These are phyloP conservation scores for Thripadectes ignobilis DNA, from an alignment of 2,797 vertebrate species.

Conservation along the genomic window DNA sequence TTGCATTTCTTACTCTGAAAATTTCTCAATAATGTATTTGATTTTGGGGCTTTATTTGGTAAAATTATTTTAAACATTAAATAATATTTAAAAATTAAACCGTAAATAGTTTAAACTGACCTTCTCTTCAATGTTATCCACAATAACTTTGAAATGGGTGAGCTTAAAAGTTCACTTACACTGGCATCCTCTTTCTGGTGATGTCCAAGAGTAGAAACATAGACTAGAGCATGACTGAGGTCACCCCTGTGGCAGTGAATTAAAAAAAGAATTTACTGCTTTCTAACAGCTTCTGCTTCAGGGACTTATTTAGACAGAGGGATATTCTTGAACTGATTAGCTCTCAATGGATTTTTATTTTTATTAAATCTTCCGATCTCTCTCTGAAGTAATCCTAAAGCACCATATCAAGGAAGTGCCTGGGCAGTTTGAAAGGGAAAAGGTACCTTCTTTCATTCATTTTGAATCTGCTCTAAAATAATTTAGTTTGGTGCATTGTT, in stretches of 20 bases:
- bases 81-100: not conserved
- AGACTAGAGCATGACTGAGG: not conserved
- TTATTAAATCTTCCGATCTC: not conserved
- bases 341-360: not conserved
- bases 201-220: not conserved
- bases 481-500: not conserved
- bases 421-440: not conserved
- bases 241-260: not conserved
- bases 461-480: not conserved
- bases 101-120: not conserved
- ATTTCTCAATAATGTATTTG: not conserved
- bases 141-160: not conserved
- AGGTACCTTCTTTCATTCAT: not conserved
- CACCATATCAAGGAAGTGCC: not conserved
- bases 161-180: not conserved
- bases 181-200: not conserved
- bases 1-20: not conserved
- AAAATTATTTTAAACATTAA: not conserved
- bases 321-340: not conserved
- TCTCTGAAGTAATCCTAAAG: not conserved
- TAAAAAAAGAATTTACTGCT: not conserved
- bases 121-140: not conserved
- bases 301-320: not conserved
- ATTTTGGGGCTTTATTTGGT: fast-evolving
- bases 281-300: not conserved